Conservation (phyloP, 2,888 invertebrate genomes). For the Lasioglossum oenotherae region DNA sequence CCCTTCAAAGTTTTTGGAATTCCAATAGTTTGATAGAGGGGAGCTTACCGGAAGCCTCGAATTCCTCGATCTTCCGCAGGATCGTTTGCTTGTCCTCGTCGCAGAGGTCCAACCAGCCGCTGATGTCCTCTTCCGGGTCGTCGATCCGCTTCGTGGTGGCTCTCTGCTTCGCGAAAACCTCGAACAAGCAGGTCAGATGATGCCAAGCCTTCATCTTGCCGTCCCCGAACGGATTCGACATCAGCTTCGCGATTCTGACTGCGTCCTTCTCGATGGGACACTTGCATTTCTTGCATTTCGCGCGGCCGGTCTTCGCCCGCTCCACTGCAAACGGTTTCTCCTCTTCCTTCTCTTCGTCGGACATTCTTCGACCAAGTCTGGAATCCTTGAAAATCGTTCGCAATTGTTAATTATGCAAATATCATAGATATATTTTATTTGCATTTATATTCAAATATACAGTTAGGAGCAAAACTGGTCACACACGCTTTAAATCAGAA, state of each 20-base stretch:
- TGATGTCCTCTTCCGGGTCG: constrained; percentile 90
- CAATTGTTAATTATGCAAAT: neutral
- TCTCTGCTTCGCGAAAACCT: constrained; percentile 91
- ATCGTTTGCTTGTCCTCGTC: constrained; percentile 89
- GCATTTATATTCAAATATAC: no score
- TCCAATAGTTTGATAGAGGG: neutral
- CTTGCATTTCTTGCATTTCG: constrained; percentile 95
- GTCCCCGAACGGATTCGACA: constrained; percentile 91
- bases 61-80: constrained; percentile 88
- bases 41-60: constrained; percentile 84
- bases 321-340: constrained; percentile 90
- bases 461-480: no score
- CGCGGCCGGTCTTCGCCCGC: constrained; percentile 92
- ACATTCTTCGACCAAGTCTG: constrained; percentile 73
- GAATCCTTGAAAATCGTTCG: neutral
- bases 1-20: no score
- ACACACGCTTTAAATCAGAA: no score
- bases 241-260: constrained; percentile 91
- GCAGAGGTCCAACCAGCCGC: constrained; percentile 89
- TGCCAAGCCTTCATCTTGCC: constrained; percentile 94
- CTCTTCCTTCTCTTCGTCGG: constrained; percentile 79
- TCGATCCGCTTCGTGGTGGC: constrained; percentile 93
- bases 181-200: constrained; percentile 92
- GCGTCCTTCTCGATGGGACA: constrained; percentile 90
- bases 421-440: no score